Conservation (phyloP, 2,113 vertebrate species). For the Oncorhynchus nerka region DNA sequence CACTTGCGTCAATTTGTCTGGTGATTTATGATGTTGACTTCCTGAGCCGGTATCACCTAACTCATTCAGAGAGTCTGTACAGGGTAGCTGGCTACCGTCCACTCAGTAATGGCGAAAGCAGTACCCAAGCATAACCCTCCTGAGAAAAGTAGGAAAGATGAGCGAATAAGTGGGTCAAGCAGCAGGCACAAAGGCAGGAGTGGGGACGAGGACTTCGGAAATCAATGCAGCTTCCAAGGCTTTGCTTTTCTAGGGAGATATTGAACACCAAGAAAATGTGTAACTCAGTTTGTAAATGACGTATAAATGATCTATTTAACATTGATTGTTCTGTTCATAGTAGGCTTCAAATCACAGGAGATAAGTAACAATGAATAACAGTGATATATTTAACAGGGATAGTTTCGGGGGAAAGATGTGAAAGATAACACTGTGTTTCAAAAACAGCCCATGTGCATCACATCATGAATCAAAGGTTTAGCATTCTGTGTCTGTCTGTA, state of each 20-base stretch:
- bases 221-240: slow-evolving; percentile 72
- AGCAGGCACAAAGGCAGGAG: slow-evolving; percentile 64
- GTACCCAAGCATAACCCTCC: slow-evolving; percentile 70
- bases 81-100: slow-evolving; percentile 69
- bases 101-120: slow-evolving; percentile 73
- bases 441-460: too few relatives aligned
- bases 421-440: slow-evolving; percentile 7
- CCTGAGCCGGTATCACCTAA: slow-evolving; percentile 72
- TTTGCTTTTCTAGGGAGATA: slow-evolving; percentile 66
- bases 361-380: slow-evolving; percentile 40
- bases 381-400: slow-evolving; percentile 54
- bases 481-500: too few relatives aligned
- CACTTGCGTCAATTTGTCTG: slow-evolving; percentile 73
- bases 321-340: slow-evolving; percentile 59
- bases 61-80: slow-evolving; percentile 50
- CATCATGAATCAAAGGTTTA: too few relatives aligned
- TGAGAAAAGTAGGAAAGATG: slow-evolving; percentile 76
- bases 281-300: slow-evolving; percentile 52
- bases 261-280: slow-evolving; percentile 63
- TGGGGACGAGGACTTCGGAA: slow-evolving; percentile 65
- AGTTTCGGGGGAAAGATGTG: slow-evolving; percentile 24
- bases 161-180: slow-evolving; percentile 84
- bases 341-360: slow-evolving; percentile 53
- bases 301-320: slow-evolving; percentile 50
- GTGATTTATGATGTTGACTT: slow-evolving; percentile 77